These are phyloP conservation scores for Pedionomus torquatus DNA, from an alignment of 2,113 vertebrate species.

Conservation along the genomic window DNA sequence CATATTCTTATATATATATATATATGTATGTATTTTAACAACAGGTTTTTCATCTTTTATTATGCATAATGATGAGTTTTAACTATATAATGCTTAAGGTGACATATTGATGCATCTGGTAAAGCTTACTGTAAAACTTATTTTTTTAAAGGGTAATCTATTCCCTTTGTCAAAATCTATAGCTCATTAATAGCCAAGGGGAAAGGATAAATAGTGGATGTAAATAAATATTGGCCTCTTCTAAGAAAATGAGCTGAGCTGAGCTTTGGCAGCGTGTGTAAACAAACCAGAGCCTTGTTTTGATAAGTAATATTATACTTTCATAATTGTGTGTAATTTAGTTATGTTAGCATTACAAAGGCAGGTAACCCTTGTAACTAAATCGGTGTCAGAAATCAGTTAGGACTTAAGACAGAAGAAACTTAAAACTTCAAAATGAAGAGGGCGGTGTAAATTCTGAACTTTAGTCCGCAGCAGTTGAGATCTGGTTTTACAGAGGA, in stretches of 20 bases:
- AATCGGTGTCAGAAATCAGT: background rate
- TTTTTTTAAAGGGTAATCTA: background rate
- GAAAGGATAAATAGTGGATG: background rate
- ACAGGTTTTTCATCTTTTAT: background rate
- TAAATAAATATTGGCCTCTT: background rate
- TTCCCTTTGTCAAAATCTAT: background rate
- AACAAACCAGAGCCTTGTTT: background rate
- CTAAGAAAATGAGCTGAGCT: background rate
- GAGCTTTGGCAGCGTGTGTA: background rate
- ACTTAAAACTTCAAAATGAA: background rate
- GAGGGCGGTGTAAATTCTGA: background rate
- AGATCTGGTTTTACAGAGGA: background rate
- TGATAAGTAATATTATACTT: conserved; percentile 2
- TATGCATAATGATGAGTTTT: background rate
- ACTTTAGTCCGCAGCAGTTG: background rate
- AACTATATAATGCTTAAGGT: background rate
- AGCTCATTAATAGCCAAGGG: background rate
- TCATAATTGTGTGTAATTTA: conserved; percentile 1
- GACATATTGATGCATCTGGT: background rate
- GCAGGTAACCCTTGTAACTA: background rate
- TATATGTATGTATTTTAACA: background rate
- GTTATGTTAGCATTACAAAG: background rate
- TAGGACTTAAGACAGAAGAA: background rate
- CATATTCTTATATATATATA: background rate
- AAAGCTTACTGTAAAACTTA: background rate